Percentiles rank a stretch among this genome's conserved stretches.
These are phyloP conservation scores for Tilapia sparmanii DNA, from an alignment of 2,113 vertebrate genomes.

Conservation along the genomic window DNA sequence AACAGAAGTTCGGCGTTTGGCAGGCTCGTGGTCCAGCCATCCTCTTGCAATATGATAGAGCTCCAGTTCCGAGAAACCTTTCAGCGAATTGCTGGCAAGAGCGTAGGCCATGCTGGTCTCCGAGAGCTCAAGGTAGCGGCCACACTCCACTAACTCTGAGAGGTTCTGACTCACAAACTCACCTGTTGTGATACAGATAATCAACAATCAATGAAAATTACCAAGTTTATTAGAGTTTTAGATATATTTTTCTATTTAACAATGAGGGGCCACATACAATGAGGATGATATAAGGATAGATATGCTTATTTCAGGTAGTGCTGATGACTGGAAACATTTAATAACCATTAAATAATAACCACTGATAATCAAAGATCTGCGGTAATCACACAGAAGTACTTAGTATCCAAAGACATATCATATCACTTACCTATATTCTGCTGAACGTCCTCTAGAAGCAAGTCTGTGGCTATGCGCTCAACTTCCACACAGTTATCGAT, in stretches of 20 bases:
- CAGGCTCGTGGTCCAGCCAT: conserved; percentile 66
- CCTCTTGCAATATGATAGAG: conserved; percentile 68
- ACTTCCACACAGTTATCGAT: conserved; percentile 78
- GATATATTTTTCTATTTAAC: not conserved
- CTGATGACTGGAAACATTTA: not conserved
- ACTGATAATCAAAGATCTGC: not conserved
- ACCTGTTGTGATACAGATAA: not conserved
- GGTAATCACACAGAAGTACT: not conserved
- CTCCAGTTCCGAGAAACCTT: conserved; percentile 71
- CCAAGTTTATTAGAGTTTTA: not conserved
- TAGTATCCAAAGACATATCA: not conserved
- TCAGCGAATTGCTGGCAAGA: conserved; percentile 67
- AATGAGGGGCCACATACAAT: not conserved
- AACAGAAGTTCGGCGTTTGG: conserved; percentile 34
- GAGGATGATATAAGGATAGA: not conserved
- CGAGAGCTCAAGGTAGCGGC: conserved; percentile 63
- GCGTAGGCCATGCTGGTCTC: conserved; percentile 57
- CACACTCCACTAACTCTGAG: conserved; percentile 47
- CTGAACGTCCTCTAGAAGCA: conserved; percentile 71
- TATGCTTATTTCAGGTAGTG: not conserved
- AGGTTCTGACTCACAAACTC: conserved; percentile 74
- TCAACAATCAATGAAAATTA: not conserved
- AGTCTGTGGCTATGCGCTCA: conserved; percentile 67
- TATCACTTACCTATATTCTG: conserved; percentile 54
- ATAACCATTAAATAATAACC: not conserved